Evolutionary conservation across 2,797 vertebrate species (phyloP), one percentile per base, ranked within the genome.

Genomic region (Nannoperca obscura): DNA sequence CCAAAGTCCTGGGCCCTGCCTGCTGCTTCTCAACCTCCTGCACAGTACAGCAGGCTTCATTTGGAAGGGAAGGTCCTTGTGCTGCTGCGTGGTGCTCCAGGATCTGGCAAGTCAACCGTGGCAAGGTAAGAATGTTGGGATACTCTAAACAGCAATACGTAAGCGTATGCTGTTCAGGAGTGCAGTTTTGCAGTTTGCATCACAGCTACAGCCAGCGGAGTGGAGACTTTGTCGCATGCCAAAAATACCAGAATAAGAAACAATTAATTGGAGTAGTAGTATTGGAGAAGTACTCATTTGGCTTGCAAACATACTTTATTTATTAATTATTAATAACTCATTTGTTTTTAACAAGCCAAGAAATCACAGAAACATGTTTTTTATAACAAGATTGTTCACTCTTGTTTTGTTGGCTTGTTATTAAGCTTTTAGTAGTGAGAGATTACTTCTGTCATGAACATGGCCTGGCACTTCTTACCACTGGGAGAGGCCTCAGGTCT

Each of bases 41-140:
- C 20, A 9, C 64, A 42, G 10, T 12, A 76, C 54, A 90, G 59
- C 73, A 86, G 83, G 67, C 83, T 94, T 46, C 91, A 27, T 80
- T 90, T 97, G 30, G 80, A 96, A 77, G 97, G 97, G 77, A 95
- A 93, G 81, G 95, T 98, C 47, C 95, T 99, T 49, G 95, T 99
- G 84, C 92, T 99, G 88, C 95, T 99, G 65, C 97, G 98, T 92
- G 98, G 98, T 5, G 96, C 97, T 84, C 97, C 98, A 0, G 98
- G 98, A 91, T 98, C 97, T 78, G 98, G 98, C 86, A 99, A 99
- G 95, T 96, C 97, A 13, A 97, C 97, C 72, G 80, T 99, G 90
- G 97, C 97, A 90, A 97, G 96, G 98, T 99, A 96, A 87, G 78
- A 38, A 57, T 62, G 14, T 61, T 59, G n/a, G 17, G 5, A n/a